These are phyloP conservation scores for Artibeus lituratus DNA, from an alignment of 2,797 vertebrate genomes.

Conservation along the genomic window DNA sequence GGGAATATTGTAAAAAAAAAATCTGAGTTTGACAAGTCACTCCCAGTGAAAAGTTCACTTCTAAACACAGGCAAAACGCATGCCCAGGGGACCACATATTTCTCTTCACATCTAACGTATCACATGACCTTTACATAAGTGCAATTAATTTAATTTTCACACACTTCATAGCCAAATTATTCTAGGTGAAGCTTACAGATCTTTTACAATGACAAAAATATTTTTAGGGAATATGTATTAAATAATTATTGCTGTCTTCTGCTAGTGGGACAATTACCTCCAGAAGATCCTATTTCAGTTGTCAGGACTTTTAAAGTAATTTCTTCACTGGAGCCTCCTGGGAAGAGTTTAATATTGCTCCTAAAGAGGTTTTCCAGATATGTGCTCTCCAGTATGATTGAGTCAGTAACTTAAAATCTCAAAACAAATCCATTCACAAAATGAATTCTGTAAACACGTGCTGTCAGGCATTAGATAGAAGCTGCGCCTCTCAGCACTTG, in stretches of 20 bases:
- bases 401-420: slow-evolving; percentile 34
- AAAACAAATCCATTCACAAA: slow-evolving; percentile 47
- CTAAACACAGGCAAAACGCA: neutral
- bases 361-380: slow-evolving; percentile 50
- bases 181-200: neutral
- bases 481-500: neutral
- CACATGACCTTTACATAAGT: neutral
- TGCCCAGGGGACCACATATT: neutral
- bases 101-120: neutral
- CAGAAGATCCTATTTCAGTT: slow-evolving; percentile 41
- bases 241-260: slow-evolving; percentile 33
- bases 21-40: neutral
- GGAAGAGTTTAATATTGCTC: slow-evolving; percentile 26
- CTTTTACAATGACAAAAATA: slow-evolving; percentile 3
- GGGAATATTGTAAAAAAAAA: neutral
- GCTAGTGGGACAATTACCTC: neutral
- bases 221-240: neutral
- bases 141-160: neutral
- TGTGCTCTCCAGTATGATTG: neutral
- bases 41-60: neutral
- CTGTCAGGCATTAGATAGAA: neutral
- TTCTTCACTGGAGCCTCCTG: slow-evolving; percentile 17
- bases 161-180: neutral
- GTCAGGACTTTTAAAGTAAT: slow-evolving; percentile 52
- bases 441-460: slow-evolving; percentile 25